phyloP scores from a whole-genome alignment of 2,797 vertebrate species.

The Lerista edwardsae region DNA sequence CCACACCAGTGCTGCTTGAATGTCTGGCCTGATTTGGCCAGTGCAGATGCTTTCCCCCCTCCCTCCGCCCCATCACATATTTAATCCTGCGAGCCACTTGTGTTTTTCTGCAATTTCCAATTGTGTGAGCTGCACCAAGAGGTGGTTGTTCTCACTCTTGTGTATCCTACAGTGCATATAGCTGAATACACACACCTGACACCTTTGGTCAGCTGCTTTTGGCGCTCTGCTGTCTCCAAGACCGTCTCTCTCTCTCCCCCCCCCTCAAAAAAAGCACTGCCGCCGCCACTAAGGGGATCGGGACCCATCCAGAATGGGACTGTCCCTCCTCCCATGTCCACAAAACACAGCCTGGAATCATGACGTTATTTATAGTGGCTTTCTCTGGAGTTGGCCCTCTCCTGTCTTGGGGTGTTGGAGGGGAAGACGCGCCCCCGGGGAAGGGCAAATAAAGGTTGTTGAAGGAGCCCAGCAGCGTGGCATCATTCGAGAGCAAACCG shows the following conservation, averaged over 20 bases:
- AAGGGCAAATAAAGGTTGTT: too few species aligned
- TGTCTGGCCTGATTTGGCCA: neutral
- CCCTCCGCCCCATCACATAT: neutral
- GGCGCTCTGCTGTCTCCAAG: neutral
- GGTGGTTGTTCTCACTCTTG: neutral
- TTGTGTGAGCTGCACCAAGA: neutral
- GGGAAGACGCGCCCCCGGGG: too few species aligned
- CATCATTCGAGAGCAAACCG: too few species aligned
- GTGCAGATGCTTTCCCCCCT: neutral
- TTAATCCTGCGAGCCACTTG: too few species aligned
- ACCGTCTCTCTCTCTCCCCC: too few species aligned
- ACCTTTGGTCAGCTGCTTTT: neutral
- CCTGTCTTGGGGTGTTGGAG: too few species aligned
- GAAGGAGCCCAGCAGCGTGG: too few species aligned
- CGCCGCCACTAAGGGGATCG: rapidly evolving
- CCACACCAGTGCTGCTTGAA: neutral
- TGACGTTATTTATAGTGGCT: too few species aligned
- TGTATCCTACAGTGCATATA: slow-evolving; percentile 16
- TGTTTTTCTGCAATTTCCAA: neutral
- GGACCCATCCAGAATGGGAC: neutral
- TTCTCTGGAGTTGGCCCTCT: too few species aligned
- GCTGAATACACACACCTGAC: neutral
- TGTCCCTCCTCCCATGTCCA: too few species aligned
- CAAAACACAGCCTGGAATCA: neutral
- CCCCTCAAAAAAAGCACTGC: neutral